Percentiles rank a stretch among this genome's conserved stretches.
These are phyloP conservation scores for Drosophila mettleri DNA, from an alignment of 2,888 invertebrate genomes.

Conservation along the genomic window DNA sequence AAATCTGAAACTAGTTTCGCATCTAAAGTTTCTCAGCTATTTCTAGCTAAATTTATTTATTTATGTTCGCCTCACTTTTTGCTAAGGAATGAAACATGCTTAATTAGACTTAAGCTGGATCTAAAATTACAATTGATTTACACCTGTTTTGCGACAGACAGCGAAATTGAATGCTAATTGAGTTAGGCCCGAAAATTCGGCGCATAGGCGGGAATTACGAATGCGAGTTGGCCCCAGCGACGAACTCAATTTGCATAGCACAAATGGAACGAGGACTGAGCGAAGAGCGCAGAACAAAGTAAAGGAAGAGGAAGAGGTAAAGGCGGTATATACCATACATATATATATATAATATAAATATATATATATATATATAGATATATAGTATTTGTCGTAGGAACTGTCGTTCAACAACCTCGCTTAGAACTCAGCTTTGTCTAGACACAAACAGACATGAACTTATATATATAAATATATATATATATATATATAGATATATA, in stretches of 20 bases:
- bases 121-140: slow-evolving; percentile 25
- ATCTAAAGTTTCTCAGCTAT: background rate
- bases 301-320: background rate
- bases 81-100: background rate
- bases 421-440: slow-evolving; percentile 15
- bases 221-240: slow-evolving; percentile 22
- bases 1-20: background rate
- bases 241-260: slow-evolving; percentile 41
- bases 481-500: background rate
- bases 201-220: slow-evolving; percentile 13
- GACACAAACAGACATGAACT: background rate
- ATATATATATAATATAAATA: slow-evolving; percentile 4
- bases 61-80: background rate
- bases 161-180: slow-evolving; percentile 34
- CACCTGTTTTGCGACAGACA: slow-evolving; percentile 19
- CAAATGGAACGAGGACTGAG: slow-evolving; percentile 1
- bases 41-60: background rate
- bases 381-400: background rate
- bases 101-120: slow-evolving; percentile 2
- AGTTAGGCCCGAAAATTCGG: slow-evolving; percentile 21
- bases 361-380: slow-evolving; percentile 1
- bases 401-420: slow-evolving; percentile 45
- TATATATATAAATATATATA: background rate
- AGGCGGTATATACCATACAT: background rate
- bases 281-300: slow-evolving; percentile 5